phyloP scores from a whole-genome alignment of 2,113 vertebrate genomes.

The Sorex fumeus region DNA sequence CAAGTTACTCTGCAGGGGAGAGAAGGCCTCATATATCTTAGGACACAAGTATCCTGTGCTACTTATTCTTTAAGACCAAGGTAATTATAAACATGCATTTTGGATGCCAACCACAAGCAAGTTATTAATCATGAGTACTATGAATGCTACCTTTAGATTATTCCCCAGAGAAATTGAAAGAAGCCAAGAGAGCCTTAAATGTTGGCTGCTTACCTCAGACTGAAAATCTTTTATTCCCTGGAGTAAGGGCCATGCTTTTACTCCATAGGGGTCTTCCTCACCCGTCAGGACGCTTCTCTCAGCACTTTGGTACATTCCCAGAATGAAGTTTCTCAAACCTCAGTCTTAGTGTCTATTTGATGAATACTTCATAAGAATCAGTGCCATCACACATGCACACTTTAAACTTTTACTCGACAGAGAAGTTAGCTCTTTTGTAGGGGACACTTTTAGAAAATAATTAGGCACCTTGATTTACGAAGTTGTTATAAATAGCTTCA shows the following conservation, averaged over 20 bases:
- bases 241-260: not conserved
- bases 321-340: not conserved
- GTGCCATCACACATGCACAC: too few relatives aligned
- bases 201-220: not conserved
- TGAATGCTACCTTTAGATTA: constrained; percentile 74
- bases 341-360: not conserved
- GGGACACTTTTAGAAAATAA: not conserved
- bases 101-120: constrained; percentile 58
- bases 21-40: constrained; percentile 29
- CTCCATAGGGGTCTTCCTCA: not conserved
- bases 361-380: too few relatives aligned
- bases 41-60: constrained; percentile 65
- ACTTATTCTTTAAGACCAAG: constrained; percentile 60
- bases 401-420: not conserved
- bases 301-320: not conserved
- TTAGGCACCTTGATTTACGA: too few relatives aligned
- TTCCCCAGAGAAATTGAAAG: not conserved
- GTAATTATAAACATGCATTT: constrained; percentile 34
- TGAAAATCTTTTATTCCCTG: not conserved
- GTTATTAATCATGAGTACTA: constrained; percentile 38
- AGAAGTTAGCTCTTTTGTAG: not conserved
- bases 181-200: constrained; percentile 10
- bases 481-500: too few relatives aligned
- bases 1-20: constrained; percentile 85
- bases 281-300: not conserved